phyloP scores from a whole-genome alignment of 2,888 invertebrate genomes.

The Aleiodes alternator region DNA sequence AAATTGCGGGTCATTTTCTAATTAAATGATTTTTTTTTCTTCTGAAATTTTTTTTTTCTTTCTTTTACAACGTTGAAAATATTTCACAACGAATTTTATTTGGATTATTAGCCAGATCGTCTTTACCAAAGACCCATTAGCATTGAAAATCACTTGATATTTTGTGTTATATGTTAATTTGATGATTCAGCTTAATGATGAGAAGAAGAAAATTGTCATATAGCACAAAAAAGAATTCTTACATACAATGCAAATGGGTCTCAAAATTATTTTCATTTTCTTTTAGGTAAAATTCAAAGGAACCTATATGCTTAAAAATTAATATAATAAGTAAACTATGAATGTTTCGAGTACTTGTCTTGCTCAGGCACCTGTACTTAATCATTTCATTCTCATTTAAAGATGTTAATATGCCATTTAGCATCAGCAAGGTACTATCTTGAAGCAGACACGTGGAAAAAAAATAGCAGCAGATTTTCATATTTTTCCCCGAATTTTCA shows the following conservation, averaged over 20 bases:
- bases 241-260: slow-evolving; percentile 60
- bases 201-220: slow-evolving; percentile 52
- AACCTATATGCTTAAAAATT: slow-evolving; percentile 61
- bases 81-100: slow-evolving; percentile 4
- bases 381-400: slow-evolving; percentile 51
- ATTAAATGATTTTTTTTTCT: slow-evolving; percentile 38
- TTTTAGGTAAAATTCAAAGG: slow-evolving; percentile 62
- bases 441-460: slow-evolving; percentile 63
- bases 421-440: slow-evolving; percentile 59
- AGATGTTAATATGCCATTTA: slow-evolving; percentile 51
- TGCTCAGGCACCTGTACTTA: slow-evolving; percentile 61
- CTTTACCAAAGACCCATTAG: slow-evolving; percentile 62
- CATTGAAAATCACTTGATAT: slow-evolving; percentile 52
- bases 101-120: slow-evolving; percentile 10
- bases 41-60: slow-evolving; percentile 47
- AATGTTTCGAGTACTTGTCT: slow-evolving; percentile 63
- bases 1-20: background rate
- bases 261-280: slow-evolving; percentile 45
- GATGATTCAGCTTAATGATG: slow-evolving; percentile 51
- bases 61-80: slow-evolving; percentile 25
- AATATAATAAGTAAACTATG: slow-evolving; percentile 59
- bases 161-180: slow-evolving; percentile 38
- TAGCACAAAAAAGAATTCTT: slow-evolving; percentile 53
- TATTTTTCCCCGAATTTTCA: slow-evolving; percentile 27
- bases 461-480: slow-evolving; percentile 54